Evolutionary conservation across 2,797 vertebrate genomes (phyloP).

Genomic region (Cuniculus paca): DNA sequence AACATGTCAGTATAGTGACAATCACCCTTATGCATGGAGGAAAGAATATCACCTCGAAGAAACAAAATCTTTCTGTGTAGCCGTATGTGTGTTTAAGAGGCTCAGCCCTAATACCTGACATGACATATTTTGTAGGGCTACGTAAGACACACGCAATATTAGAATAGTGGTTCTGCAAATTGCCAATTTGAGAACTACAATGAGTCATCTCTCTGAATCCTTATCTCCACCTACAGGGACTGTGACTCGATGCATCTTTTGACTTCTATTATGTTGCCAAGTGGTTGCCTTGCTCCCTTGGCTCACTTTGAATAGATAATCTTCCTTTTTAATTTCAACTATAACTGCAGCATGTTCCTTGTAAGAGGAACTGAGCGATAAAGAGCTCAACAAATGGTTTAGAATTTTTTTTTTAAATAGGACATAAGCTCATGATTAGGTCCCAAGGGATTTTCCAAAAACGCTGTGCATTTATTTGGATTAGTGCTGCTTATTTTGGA

Average conservation of each 20-base stretch:
- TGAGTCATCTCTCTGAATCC: neutral
- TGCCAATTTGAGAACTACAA: neutral
- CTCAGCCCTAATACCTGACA: neutral
- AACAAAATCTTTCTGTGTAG: neutral
- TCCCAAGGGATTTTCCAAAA: slow-evolving; percentile 42
- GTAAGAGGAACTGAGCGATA: neutral
- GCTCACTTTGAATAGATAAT: neutral
- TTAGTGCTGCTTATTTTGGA: slow-evolving; percentile 51
- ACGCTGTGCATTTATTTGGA: slow-evolving; percentile 12
- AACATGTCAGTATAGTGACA: no score
- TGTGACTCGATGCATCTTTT: neutral
- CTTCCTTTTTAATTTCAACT: neutral
- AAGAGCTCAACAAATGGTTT: slow-evolving; percentile 6
- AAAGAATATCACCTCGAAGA: neutral
- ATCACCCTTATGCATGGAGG: neutral
- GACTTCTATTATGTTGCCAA: neutral
- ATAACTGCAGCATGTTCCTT: neutral
- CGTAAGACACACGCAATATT: neutral
- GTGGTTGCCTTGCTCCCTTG: neutral
- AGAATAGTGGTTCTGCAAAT: neutral
- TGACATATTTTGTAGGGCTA: neutral
- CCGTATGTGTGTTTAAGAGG: neutral
- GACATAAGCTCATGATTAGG: neutral
- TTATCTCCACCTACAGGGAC: neutral
- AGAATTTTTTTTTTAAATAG: neutral